Evolutionary conservation across 2,113 vertebrate species (phyloP).

Genomic region (Leucosticte australis): DNA sequence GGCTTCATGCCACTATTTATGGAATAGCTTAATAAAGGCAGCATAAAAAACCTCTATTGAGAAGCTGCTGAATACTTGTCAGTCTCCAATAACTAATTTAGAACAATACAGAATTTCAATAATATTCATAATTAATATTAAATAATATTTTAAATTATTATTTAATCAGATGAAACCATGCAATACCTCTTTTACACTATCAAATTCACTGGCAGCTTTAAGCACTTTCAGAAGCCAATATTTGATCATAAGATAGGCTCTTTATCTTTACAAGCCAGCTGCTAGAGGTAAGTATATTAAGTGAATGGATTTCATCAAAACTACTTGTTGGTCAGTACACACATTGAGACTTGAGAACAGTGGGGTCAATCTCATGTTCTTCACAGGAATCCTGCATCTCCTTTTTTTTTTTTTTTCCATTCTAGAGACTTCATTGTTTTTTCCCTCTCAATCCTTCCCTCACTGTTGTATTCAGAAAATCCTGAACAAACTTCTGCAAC

Average conservation of each 20-base stretch:
- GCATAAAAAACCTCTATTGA: neutral
- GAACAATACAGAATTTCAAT: neutral
- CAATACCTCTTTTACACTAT: neutral
- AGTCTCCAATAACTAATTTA: neutral
- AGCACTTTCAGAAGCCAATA: neutral
- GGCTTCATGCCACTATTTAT: neutral
- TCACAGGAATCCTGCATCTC: neutral
- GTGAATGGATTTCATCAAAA: neutral
- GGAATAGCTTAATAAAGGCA: neutral
- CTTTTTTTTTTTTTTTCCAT: neutral
- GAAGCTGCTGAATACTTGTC: neutral
- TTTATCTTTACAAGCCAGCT: neutral
- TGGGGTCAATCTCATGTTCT: neutral
- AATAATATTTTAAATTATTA: neutral
- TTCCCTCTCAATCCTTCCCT: neutral
- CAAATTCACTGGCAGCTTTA: neutral
- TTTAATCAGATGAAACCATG: neutral
- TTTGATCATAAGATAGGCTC: neutral
- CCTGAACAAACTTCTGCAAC: neutral
- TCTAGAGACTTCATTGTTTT: neutral
- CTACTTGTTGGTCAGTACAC: neutral
- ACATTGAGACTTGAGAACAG: neutral
- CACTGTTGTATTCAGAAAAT: neutral
- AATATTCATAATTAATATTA: neutral
- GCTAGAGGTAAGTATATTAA: neutral